Evolutionary conservation across 2,888 invertebrate genomes (phyloP).

Genomic region (Lamellibrachia satsuma): DNA sequence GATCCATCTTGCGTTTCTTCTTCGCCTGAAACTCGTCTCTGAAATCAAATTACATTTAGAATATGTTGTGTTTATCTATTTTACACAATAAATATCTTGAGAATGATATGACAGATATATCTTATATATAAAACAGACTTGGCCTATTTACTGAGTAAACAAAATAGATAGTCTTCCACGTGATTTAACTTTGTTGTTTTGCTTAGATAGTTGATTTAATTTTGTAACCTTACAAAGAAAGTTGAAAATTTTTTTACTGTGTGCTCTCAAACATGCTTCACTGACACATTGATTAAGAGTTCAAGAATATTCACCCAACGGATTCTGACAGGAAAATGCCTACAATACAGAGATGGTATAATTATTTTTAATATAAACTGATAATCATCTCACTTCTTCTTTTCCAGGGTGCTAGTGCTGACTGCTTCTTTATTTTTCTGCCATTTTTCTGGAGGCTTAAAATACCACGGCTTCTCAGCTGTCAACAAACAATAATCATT

Average conservation of each 20-base stretch:
- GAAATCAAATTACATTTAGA: constrained; percentile 14
- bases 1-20: constrained; percentile 58
- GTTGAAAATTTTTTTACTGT: background rate
- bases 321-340: background rate
- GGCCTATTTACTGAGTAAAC: background rate
- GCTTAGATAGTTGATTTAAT: background rate
- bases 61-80: background rate
- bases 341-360: background rate
- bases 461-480: constrained; percentile 90
- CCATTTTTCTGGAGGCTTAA: constrained; percentile 68
- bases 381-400: background rate
- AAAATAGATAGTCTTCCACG: background rate
- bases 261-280: background rate
- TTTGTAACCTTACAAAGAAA: background rate
- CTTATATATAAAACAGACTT: background rate
- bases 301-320: background rate
- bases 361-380: background rate
- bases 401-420: background rate
- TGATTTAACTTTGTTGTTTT: background rate
- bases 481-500: constrained; percentile 52
- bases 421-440: constrained; percentile 38
- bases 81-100: too few relatives aligned
- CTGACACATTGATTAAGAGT: background rate
- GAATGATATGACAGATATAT: background rate
- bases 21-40: constrained; percentile 46